Percentiles rank a stretch among this genome's conserved stretches.
phyloP scores from a whole-genome alignment of 1,140 invertebrate species.

The Tetragnatha versicolor region DNA sequence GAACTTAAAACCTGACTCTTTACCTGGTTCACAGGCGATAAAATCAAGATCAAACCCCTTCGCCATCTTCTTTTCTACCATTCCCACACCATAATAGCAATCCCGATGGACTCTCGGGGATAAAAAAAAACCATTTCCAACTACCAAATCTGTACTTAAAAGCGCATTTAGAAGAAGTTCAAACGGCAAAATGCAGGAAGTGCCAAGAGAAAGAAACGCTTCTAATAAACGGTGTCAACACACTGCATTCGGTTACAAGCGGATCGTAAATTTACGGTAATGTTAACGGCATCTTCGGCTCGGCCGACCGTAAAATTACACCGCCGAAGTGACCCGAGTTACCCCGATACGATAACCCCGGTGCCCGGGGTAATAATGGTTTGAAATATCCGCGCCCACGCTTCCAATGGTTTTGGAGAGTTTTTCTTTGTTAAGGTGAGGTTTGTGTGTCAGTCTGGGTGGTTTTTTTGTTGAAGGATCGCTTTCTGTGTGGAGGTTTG shows the following conservation, averaged over 20 bases:
- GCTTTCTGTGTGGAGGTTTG: too few species aligned
- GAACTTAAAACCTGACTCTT: too few species aligned
- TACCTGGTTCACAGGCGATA: too few species aligned
- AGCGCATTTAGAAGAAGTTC: constrained; percentile 34
- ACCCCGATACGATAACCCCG: constrained; percentile 17
- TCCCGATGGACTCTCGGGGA: background rate
- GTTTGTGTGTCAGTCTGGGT: background rate
- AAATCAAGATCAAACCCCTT: too few species aligned
- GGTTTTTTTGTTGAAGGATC: too few species aligned
- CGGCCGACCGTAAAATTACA: constrained; percentile 39
- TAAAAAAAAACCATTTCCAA: background rate
- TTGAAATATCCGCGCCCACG: too few species aligned
- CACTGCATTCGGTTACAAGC: constrained; percentile 1
- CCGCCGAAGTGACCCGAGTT: constrained; percentile 13
- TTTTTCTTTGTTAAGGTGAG: background rate
- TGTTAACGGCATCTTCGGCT: constrained; percentile 35
- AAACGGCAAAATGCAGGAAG: constrained; percentile 45
- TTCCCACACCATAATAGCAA: too few species aligned
- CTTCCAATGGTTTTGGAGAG: background rate
- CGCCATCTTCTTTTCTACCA: too few species aligned
- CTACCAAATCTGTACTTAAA: constrained; percentile 51
- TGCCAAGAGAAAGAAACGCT: background rate
- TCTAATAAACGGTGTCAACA: constrained; percentile 49
- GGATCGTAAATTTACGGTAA: constrained; percentile 47
- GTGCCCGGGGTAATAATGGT: too few species aligned